A percentile compares a stretch with the other conserved stretches of the same genome.
Conservation (phyloP, 2,888 invertebrate species). For the Dioctria linearis region DNA sequence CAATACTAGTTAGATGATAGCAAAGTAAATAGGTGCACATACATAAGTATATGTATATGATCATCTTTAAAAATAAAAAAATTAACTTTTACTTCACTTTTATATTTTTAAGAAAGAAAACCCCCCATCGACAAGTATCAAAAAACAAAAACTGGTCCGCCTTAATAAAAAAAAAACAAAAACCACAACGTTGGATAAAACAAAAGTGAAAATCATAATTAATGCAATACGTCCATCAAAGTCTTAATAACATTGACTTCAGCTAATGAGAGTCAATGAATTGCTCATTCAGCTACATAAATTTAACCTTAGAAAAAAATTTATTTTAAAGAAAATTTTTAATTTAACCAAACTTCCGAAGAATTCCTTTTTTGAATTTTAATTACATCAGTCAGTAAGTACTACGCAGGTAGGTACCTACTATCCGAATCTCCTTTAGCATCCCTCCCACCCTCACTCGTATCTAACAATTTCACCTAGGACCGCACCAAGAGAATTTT, state of each 20-base stretch:
- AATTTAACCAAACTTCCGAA: slow-evolving; percentile 21
- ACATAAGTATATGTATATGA: too few species aligned
- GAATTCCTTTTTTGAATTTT: slow-evolving; percentile 32
- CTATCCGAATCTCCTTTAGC: too few species aligned
- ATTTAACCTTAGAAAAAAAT: not conserved
- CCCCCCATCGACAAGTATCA: too few species aligned
- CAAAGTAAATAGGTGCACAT: too few species aligned
- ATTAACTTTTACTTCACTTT: too few species aligned
- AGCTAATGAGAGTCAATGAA: not conserved
- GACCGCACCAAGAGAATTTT: slow-evolving; percentile 18
- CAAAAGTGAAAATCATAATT: not conserved
- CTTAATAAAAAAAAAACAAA: too few species aligned
- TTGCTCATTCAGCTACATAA: slow-evolving; percentile 2
- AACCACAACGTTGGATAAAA: too few species aligned
- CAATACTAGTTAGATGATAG: too few species aligned
- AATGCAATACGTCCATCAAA: not conserved
- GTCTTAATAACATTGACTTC: not conserved
- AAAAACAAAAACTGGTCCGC: too few species aligned
- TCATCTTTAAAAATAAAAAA: too few species aligned
- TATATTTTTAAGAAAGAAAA: too few species aligned
- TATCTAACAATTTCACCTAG: not conserved
- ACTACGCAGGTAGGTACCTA: not conserved
- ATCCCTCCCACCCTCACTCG: too few species aligned
- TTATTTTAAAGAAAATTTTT: slow-evolving; percentile 8
- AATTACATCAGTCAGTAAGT: slow-evolving; percentile 11